Base-by-base conservation (phyloP, 2,797 vertebrate species). In the Acanthiza pusilla region DNA sequence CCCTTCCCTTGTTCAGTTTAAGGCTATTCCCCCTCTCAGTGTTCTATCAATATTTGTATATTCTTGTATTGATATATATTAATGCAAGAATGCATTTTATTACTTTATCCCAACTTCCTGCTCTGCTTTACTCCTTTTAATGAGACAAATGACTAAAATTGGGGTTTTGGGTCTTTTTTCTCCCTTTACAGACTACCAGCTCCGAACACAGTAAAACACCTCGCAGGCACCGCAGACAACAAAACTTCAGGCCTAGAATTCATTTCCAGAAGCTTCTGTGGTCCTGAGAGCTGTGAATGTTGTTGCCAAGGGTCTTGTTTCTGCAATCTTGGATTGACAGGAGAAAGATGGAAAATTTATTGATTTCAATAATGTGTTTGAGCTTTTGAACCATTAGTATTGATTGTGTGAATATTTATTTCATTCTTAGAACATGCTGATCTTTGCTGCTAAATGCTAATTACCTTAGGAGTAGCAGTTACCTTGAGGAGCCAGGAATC, bases 131-230 rank as follows among this genome's bases (percentile, higher is more conserved):
- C 6, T 89, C 3, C 32, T 30, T 32, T 20, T 7, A 79, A n/a
- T 18, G 26, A 57, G 36, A 20, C 11, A 43, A 21, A 21, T 62
- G 3, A 12, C 18, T 81, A 40, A 74, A 66, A 11, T n/a, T 66
- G 12, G 2, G 4, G 3, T 34, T 60, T 58, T 58, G 10, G 32
- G 50, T 8, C 20, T 70, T 21, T 55, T 47, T 38, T 11, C 7
- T 9, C 22, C 8, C 32, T 78, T 92, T 57, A 3, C 95, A 97
- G 97, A 97, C 77, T 97, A 97, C 85, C 97, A 97, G 74, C 97
- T 97, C 26, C 92, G 97, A 70, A 97, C 97, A 3, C 97, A 97
- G 70, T 97, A 96, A 60, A 62, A 21, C 84, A 29, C 48, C 50
- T 60, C 13, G 0, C n/a, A 15, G 22, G 70, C 74, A 32, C 82